These are phyloP conservation scores for Mustelus asterias DNA, from an alignment of 2,113 vertebrate genomes.

Conservation along the genomic window DNA sequence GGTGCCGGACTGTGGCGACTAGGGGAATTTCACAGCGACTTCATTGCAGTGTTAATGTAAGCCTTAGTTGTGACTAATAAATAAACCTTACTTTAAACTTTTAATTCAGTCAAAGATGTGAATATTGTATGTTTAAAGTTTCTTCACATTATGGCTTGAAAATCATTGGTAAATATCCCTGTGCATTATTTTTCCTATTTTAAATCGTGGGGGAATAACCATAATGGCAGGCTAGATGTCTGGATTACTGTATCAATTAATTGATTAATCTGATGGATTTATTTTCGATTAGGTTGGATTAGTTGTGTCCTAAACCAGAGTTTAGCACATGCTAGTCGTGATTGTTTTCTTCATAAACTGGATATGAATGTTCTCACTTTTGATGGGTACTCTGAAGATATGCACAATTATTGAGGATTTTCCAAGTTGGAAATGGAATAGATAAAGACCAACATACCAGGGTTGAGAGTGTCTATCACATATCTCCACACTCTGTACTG, in stretches of 20 bases:
- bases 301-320: neutral
- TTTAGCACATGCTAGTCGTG: neutral
- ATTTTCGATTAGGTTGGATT: neutral
- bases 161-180: neutral
- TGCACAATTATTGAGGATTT: neutral
- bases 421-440: neutral
- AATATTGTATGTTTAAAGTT: neutral
- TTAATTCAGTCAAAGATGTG: neutral
- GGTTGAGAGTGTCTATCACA: neutral
- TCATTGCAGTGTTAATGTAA: too few relatives aligned
- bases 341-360: neutral
- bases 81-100: too few relatives aligned
- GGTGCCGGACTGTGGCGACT: too few relatives aligned
- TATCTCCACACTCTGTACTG: neutral
- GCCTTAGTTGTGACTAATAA: too few relatives aligned
- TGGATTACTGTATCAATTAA: neutral
- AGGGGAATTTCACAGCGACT: too few relatives aligned
- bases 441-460: neutral
- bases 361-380: neutral
- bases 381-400: neutral
- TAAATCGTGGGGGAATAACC: neutral
- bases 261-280: neutral
- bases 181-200: neutral
- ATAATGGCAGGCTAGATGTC: neutral
- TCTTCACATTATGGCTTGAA: neutral